Evolutionary conservation across 1,140 invertebrate species (phyloP).

Genomic region (Nylanderia fulva): DNA sequence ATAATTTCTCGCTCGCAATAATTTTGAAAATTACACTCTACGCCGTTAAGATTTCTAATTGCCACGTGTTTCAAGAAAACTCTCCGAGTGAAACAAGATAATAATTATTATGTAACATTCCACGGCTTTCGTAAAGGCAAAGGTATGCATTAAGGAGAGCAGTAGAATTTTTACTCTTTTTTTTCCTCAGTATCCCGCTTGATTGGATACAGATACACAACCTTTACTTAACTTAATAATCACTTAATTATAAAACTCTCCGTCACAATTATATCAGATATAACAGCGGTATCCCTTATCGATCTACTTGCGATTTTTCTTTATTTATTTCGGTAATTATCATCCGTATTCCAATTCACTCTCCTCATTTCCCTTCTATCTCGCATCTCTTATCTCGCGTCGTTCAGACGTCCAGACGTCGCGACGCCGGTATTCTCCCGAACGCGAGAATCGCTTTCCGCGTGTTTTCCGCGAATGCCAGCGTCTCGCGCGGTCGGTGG

Average conservation of each 20-base stretch:
- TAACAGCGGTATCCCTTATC: neutral
- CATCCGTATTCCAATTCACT: conserved; percentile 3
- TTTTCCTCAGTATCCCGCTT: neutral
- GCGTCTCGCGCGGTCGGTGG: neutral
- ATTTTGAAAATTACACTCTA: neutral
- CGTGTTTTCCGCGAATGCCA: conserved; percentile 32
- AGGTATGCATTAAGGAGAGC: neutral
- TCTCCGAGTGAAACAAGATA: neutral
- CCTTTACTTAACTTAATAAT: conserved; percentile 7
- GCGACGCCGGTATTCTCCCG: conserved; percentile 42
- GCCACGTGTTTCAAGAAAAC: neutral
- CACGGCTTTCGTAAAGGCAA: neutral
- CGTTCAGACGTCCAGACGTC: conserved; percentile 31
- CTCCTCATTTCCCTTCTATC: conserved; percentile 20
- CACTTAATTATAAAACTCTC: conserved; percentile 23
- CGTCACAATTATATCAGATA: neutral
- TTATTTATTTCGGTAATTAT: neutral
- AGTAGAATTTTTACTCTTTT: neutral
- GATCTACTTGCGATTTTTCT: neutral
- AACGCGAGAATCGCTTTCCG: neutral
- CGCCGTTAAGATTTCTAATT: neutral
- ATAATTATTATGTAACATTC: neutral
- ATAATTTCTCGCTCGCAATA: neutral
- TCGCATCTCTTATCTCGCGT: neutral
- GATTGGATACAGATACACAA: neutral